Percentiles rank a stretch among this genome's conserved stretches.
These are phyloP conservation scores for human DNA, from an alignment of 2,113 vertebrate genomes.

Conservation along the genomic window GRCh38 chr13:73149001-73149500, in stretches of 20 bases:
- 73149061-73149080: not conserved
- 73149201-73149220: not conserved
- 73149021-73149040: not conserved
- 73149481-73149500: not conserved
- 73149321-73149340: too few relatives aligned
- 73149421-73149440: not conserved
- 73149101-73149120: not conserved
- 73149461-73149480: too few relatives aligned
- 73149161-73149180: not conserved
- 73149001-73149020: not conserved
- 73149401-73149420: not conserved
- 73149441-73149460: not conserved
- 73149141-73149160: not conserved
- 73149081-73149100: not conserved
- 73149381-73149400: not conserved
- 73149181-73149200: not conserved
- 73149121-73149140: too few relatives aligned
- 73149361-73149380: not conserved
- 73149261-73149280: too few relatives aligned
- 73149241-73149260: too few relatives aligned
- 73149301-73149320: too few relatives aligned
- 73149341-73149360: too few relatives aligned
- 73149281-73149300: too few relatives aligned
- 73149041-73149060: not conserved
- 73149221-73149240: too few relatives aligned